Base-by-base conservation (phyloP, 2,113 vertebrate genomes). In the Anser brachyrhynchus region DNA sequence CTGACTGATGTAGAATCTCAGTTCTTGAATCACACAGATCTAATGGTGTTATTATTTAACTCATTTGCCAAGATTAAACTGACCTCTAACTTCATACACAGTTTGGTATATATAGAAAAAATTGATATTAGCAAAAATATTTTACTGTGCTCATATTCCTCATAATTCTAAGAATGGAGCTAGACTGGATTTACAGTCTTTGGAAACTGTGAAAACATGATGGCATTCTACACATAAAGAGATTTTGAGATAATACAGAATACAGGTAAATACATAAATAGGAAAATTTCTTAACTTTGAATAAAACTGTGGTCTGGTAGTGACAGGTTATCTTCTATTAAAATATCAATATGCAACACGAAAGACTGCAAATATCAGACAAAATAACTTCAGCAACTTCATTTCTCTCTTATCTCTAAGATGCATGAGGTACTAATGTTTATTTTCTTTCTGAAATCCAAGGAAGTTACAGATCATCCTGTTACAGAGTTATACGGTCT, bases 1-100 rank as follows among this genome's bases (percentile, higher is more conserved):
- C 43, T 94, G 71, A 91, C 35, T 88, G 91, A 92, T 37, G 64
- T 61, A 95, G 62, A 86, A 92, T 83, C 57, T 72, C 64, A 82
- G 13, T 12, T 61, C 71, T 86, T 89, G 51, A 89, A 72, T 78
- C 12, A 67, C 12, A 51, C 51, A 82, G 29, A 58, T 74, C 52
- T 55, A 77, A 29, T 31, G 43, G 35, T 62, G 23, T 49, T 95
- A 39, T 90, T 90, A 89, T 94, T 94, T 95, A 96, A 77, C 9
- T 55, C 54, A 22, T 61, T 74, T 93, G 71, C 72, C 39, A 69
- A 84, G 57, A 83, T 33, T 39, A 90, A 94, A 33, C 33, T 75
- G 49, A 49, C 44, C 4, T 69, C 20, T 84, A 58, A 49, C 33
- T 84, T 87, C 44, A n/a, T 43, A 72, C 35, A 77, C 31, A 15